Percentiles rank a stretch among this genome's conserved stretches.
phyloP scores from a whole-genome alignment of 1,140 invertebrate species.

The Bombus polaris region DNA sequence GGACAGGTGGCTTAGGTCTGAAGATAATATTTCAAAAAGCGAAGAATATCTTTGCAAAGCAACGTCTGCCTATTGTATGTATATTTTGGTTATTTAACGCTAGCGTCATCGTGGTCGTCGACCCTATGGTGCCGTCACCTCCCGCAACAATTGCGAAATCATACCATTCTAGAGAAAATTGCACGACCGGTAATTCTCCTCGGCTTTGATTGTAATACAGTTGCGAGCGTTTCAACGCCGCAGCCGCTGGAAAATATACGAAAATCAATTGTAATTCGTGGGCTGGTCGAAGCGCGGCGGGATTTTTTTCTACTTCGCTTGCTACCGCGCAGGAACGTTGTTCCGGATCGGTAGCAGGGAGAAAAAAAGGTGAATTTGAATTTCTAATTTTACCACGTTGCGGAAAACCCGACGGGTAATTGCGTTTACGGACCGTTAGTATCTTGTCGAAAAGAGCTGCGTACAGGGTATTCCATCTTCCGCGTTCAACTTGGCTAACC shows the following conservation, averaged over 20 bases:
- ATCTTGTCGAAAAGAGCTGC: constrained; percentile 4
- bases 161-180: constrained; percentile 57
- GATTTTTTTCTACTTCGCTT: not conserved
- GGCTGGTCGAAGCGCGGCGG: not conserved
- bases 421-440: constrained; percentile 10
- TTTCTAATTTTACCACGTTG: constrained; percentile 20
- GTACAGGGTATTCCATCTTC: not conserved
- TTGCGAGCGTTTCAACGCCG: not conserved
- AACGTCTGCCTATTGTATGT: not conserved
- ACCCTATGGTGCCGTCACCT: constrained; percentile 16
- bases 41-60: no score
- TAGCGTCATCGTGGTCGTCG: not conserved
- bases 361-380: constrained; percentile 11
- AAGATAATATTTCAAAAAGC: not conserved
- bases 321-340: not conserved
- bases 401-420: constrained; percentile 18
- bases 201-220: constrained; percentile 10
- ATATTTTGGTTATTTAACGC: not conserved
- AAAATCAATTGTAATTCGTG: not conserved
- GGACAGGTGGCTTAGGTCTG: not conserved
- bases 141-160: constrained; percentile 60
- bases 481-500: not conserved
- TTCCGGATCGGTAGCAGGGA: not conserved
- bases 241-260: not conserved
- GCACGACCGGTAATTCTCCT: constrained; percentile 52